Base-by-base conservation (phyloP, 2,888 invertebrate species). In the Volucella inanis region DNA sequence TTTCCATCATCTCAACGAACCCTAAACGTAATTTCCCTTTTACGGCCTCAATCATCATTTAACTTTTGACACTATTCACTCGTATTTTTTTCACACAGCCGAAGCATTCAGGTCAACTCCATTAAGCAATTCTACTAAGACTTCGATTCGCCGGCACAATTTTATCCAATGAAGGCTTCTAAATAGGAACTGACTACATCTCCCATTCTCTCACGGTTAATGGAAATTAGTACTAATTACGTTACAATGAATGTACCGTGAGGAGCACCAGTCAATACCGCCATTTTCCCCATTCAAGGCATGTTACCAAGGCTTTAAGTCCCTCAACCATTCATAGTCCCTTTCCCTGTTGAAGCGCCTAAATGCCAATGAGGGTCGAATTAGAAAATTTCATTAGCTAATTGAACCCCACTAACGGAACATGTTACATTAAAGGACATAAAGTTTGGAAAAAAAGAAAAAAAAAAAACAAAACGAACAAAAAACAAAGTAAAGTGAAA, bases 381-480 rank as follows among this genome's bases (percentile, higher is more conserved):
- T 78, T 78, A 55, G 70, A 78, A 78, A 78, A 78, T 78, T 78
- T 78, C 78, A 78, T 78, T 78, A 78, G 78, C 78, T 78, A 78
- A 78, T 78, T 78, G 78, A 78, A 54, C 64, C 14, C 54, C 31
- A 3, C 6, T 31, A 31, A 38, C 54, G 54, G 49, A 71, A 78
- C 78, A 78, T 78, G 70, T 55, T 64, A 55, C 70, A 78, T 62
- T 64, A 71, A 55, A 78, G 70, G 70, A 78, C 78, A 78, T 70
- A 55, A 59, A 18, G 59, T 59, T n/a, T 31, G 39, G 8, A 14
- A 18, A 22, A 11, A 15, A 0, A 1, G 11, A 31, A 45, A 39
- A 47, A 31, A 67, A 55, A 43, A 43, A 45, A 54, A 31, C 22
- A 3, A 22, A 18, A 18, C 38, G 45, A 47, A 18, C 38, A 55